Base-by-base conservation (phyloP, 2,113 vertebrate species). In the Corvus hawaiiensis region DNA sequence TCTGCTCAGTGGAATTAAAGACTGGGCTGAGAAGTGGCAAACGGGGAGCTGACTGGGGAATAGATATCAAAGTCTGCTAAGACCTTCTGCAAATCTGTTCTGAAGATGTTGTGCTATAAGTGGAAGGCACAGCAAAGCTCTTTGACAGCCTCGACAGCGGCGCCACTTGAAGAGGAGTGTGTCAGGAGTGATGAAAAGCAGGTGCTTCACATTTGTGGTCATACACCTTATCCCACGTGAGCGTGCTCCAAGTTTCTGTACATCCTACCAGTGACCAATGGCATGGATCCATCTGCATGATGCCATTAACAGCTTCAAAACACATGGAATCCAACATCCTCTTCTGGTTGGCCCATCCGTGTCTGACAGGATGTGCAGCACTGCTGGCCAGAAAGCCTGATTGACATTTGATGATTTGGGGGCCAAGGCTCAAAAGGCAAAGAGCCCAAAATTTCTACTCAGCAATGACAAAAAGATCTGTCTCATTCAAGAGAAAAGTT, bases 181-280 rank as follows among this genome's bases (percentile, higher is more conserved):
- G 41, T 33, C 33, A 56, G 62, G 22, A 87, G 56, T 20, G 30
- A 44, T 28, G 46, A 86, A 64, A 83, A 80, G 48, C 21, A 55
- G 46, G 32, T 4, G 24, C 44, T 76, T 69, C 41, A 18, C 20
- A 14, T 69, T 43, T 69, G 18, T 59, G 59, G 33, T 52, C 37
- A 43, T 18, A 5, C 19, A 79, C 30, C 37, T 85, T 22, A 49
- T 30, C 14, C 66, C 56, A 41, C 0, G 0, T 18, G 33, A 62
- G n/a, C 7, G 0, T 49, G n/a, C 16, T 88, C 24, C 44, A 64
- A 9, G 24, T 49, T 84, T 84, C 44, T 78, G 46, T 30, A 24
- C 33, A 27, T 43, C 18, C 46, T 51, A 0, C 28, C 49, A 44
- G 56, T 78, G 56, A 68, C 64, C 69, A 30, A 2, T 16, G 37